Base-by-base conservation (phyloP, 1,140 invertebrate genomes). In the Carcinoscorpius rotundicauda region DNA sequence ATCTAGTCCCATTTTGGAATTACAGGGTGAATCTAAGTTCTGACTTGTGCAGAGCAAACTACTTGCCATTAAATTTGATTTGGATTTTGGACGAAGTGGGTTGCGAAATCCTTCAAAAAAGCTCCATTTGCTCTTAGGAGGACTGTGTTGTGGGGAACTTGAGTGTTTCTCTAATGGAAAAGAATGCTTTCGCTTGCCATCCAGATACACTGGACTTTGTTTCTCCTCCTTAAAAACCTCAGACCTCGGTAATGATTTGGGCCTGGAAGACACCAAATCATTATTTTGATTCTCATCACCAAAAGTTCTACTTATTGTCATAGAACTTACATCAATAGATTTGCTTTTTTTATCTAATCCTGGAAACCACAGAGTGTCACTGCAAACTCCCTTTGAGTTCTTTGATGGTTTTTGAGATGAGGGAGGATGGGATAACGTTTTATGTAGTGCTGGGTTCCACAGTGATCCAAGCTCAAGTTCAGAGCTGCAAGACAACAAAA, bases 31-130 rank as follows among this genome's bases (percentile, higher is more conserved):
- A n/a, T 55, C 53, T 55, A 55, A 55, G n/a, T n/a, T 55, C 6
- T 55, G 53, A 55, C 53, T 55, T 8, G 6, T 55, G n/a, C 53
- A 55, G n/a, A 55, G 53, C 6, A n/a, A 8, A 55, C 53, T n/a
- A 2, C 29, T 29, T 6, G 6, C n/a, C 6, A 6, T 59, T 9
- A 66, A 64, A 55, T 72, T 71, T 60, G 69, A 68, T 58, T 70
- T 71, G 6, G 71, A 64, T 69, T 75, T 73, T 67, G 75, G 73
- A 61, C 80, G 76, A 51, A 83, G 74, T 3, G 81, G 81, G 72
- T 81, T 82, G 57, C 78, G 76, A 72, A 83, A 82, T 71, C 82
- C 83, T 66, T 82, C 81, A 69, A 84, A 77, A 66, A 83, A 79
- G 67, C 78, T 64, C 11, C 66, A 71, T 66, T 73, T 73, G 11